Evolutionary conservation across 2,113 vertebrate species (phyloP).

Genomic region (Sapayoa aenigma): DNA sequence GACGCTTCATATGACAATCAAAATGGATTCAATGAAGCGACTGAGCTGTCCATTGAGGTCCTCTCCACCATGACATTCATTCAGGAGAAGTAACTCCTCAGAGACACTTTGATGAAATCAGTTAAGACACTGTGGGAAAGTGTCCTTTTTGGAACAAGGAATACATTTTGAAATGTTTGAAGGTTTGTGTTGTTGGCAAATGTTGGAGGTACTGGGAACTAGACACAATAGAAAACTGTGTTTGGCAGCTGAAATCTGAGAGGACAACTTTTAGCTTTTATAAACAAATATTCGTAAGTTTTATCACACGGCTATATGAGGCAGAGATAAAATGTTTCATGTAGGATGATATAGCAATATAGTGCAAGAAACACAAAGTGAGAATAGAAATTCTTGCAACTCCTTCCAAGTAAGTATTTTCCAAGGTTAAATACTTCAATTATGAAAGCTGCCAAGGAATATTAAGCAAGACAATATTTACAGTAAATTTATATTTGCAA

Average conservation of each 20-base stretch:
- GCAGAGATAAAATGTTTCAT: not conserved
- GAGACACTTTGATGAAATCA: constrained; percentile 30
- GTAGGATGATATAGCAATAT: not conserved
- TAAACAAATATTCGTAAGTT: not conserved
- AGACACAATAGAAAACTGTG: not conserved
- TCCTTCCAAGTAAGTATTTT: not conserved
- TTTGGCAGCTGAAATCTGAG: not conserved
- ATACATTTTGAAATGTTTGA: constrained; percentile 16
- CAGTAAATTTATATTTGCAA: not conserved
- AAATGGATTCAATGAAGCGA: constrained; percentile 62
- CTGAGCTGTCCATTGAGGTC: constrained; percentile 59
- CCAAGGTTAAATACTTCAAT: not conserved
- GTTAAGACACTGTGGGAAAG: constrained; percentile 49
- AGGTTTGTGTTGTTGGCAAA: not conserved
- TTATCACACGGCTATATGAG: not conserved
- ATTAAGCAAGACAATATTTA: not conserved
- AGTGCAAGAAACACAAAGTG: not conserved
- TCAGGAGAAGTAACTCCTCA: constrained; percentile 41
- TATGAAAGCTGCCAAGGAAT: not conserved
- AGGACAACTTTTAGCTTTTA: not conserved
- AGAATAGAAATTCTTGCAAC: not conserved
- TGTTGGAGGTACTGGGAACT: not conserved
- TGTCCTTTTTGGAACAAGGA: not conserved
- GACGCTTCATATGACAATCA: constrained; percentile 52
- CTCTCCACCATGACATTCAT: constrained; percentile 63